Evolutionary conservation across 2,113 vertebrate species (phyloP).

Genomic region (Anhinga anhinga): DNA sequence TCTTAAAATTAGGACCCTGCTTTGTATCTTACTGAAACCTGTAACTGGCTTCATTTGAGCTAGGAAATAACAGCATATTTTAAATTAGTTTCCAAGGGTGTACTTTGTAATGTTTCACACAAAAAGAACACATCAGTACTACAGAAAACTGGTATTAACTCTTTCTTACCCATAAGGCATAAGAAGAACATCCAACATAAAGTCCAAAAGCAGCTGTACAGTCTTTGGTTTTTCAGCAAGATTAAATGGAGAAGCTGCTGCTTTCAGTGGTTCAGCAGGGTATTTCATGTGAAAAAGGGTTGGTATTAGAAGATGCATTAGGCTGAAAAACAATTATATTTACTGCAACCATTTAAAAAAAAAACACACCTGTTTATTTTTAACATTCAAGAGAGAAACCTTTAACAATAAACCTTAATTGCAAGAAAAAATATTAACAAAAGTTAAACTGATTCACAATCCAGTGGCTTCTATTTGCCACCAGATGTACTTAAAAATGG

Average conservation of each 20-base stretch:
- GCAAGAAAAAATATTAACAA: not conserved
- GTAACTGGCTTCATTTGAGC: not conserved
- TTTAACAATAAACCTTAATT: not conserved
- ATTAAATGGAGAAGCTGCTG: conserved; percentile 86
- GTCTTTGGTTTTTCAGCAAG: conserved; percentile 97
- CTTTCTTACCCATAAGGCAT: conserved; percentile 96
- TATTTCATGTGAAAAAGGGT: conserved; percentile 98
- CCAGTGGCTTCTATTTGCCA: not conserved
- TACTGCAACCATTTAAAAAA: conserved; percentile 73
- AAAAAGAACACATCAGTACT: not conserved
- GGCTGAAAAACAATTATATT: conserved; percentile 82
- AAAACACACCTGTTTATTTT: conserved; percentile 3
- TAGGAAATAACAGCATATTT: not conserved
- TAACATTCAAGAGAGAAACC: conserved; percentile 50
- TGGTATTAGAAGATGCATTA: conserved; percentile 98
- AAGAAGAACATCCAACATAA: conserved; percentile 97
- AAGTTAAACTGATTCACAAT: not conserved
- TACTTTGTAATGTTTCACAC: not conserved
- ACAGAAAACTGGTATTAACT: not conserved
- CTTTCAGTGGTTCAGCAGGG: conserved; percentile 85
- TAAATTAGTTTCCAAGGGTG: not conserved
- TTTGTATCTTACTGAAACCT: not conserved
- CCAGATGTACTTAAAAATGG: not conserved
- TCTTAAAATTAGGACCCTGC: not conserved
- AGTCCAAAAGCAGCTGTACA: conserved; percentile 94